Evolutionary conservation across 23 tunicate species (phyloP).

Genomic region (Botrylloides violaceus): DNA sequence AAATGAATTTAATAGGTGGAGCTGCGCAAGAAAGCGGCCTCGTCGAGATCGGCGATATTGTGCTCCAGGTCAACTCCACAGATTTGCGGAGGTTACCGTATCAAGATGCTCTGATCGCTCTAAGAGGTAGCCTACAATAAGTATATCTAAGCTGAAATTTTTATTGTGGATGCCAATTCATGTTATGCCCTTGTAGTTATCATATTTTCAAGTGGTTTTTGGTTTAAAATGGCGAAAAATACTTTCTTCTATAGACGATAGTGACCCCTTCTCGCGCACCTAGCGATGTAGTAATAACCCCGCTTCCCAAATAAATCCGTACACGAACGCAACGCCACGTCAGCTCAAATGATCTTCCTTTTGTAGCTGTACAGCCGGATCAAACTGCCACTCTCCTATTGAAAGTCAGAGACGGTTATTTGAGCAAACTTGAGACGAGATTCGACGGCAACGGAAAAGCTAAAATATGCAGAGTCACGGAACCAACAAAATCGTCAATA

Average conservation of each 20-base stretch:
- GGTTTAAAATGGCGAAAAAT: too few relatives aligned
- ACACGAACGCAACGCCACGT: too few relatives aligned
- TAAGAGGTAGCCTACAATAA: too few relatives aligned
- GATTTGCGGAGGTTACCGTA: constrained; percentile 32
- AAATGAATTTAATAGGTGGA: constrained; percentile 56
- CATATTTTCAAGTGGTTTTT: too few relatives aligned
- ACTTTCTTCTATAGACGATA: too few relatives aligned
- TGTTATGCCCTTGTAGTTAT: too few relatives aligned
- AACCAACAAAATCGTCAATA: constrained; percentile 2
- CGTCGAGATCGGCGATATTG: constrained; percentile 60
- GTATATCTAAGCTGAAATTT: too few relatives aligned
- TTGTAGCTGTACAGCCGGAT: constrained; percentile 32
- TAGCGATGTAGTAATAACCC: too few relatives aligned
- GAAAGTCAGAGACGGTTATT: constrained; percentile 27
- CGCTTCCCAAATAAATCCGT: too few relatives aligned
- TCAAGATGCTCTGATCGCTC: constrained; percentile 38
- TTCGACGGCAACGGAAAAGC: constrained; percentile 26
- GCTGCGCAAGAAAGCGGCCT: constrained; percentile 54
- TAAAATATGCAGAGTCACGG: constrained; percentile 28
- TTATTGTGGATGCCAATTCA: too few relatives aligned
- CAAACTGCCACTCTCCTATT: constrained; percentile 31
- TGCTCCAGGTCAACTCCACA: constrained; percentile 38
- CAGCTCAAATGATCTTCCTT: background rate
- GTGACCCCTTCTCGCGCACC: too few relatives aligned
- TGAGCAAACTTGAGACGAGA: constrained; percentile 35